Evolutionary conservation across 1,140 invertebrate species (phyloP), one percentile per base, ranked within the genome.

Genomic region (Camponotus vicinus): DNA sequence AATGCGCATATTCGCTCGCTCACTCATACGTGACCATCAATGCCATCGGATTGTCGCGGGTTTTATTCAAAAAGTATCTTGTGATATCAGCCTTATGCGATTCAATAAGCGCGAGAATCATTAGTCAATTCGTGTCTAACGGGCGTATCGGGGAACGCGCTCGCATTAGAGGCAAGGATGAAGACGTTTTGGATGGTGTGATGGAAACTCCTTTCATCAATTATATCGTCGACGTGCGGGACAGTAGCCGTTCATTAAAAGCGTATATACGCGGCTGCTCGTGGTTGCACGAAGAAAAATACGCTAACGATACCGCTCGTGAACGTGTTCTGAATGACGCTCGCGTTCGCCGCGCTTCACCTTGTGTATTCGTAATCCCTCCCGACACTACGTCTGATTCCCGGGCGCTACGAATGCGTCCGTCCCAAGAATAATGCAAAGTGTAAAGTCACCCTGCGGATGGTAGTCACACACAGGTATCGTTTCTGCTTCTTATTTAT

Each of bases 401-500:
- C 73, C 84, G 64, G 82, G n/a, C 49, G 49, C 49, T 83, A 83
- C 86, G 86, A 86, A 88, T 82, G 75, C 77, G 88, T 87, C 85
- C 88, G 91, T 91, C 90, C 77, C 79, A 27, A 80, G 86, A 87
- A 92, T 93, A 93, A 94, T 95, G 93, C 89, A 94, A 95, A 95
- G 92, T 93, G 94, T 94, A 80, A 61, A 94, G 94, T 95, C 94
- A 95, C 93, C 90, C 67, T 66, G 89, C 69, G 85, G 92, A 91
- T 90, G 93, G 94, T 94, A 95, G 94, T 94, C 94, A 57, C 77
- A 80, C 77, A 69, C 77, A 93, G 94, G 94, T 95, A 95, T 95
- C 95, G 93, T 92, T 95, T 94, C 92, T 92, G 92, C 92, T 91
- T 94, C 95, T 95, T 95, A 95, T 95, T 95, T 95, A 95, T 95